Percentiles rank a stretch among this genome's conserved stretches.
Conservation (phyloP, 2,113 vertebrate genomes). For the Anseranas semipalmata region DNA sequence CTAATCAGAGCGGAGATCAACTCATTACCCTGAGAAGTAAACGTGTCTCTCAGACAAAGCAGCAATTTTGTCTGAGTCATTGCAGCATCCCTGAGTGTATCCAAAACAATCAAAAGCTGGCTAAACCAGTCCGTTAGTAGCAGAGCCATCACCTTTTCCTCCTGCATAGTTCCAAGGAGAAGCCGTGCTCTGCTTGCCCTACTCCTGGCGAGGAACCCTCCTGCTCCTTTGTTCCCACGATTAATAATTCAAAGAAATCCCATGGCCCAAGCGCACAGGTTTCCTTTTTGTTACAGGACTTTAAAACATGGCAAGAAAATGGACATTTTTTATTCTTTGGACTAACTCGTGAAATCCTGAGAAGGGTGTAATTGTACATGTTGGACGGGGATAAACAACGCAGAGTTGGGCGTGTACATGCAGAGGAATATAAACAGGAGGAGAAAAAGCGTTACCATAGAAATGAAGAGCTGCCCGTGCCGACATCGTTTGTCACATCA, state of each 20-base stretch:
- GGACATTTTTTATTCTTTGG: not conserved
- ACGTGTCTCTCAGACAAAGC: conserved; percentile 70
- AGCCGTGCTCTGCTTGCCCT: not conserved
- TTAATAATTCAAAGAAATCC: not conserved
- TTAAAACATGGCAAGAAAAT: not conserved
- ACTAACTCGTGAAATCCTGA: not conserved
- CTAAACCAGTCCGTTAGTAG: conserved; percentile 64
- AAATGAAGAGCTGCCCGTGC: conserved; percentile 52
- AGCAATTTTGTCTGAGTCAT: conserved; percentile 71
- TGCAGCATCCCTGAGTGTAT: conserved; percentile 63
- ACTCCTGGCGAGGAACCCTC: not conserved
- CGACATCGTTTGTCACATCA: conserved; percentile 30
- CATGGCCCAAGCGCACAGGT: not conserved
- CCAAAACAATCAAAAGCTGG: conserved; percentile 69
- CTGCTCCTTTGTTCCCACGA: not conserved
- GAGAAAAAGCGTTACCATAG: conserved; percentile 59
- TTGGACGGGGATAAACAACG: not conserved
- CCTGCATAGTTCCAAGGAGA: not conserved
- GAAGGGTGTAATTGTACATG: not conserved
- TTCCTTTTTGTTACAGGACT: not conserved
- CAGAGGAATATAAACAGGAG: not conserved
- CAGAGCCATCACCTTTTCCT: conserved; percentile 59
- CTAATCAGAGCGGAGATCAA: conserved; percentile 58
- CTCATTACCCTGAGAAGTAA: conserved; percentile 65
- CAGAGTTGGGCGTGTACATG: not conserved